Evolutionary conservation across 2,888 invertebrate species (phyloP), one percentile per base, ranked within the genome.

Genomic region (Lycophotia porphyrea): DNA sequence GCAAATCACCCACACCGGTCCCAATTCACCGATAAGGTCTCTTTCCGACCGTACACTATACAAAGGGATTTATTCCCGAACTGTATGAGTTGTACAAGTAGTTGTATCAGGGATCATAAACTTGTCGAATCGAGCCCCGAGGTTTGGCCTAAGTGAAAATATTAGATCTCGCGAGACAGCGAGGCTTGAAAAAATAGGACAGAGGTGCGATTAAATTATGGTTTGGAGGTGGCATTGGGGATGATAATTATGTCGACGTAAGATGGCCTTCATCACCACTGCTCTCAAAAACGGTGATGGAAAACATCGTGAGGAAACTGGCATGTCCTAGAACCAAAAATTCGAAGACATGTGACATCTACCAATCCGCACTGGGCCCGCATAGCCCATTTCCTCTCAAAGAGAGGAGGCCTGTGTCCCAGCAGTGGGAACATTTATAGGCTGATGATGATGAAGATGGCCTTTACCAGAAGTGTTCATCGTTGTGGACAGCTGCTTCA

Each of bases 71-170:
- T 86, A 84, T 82, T 71, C 65, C n/a, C 36, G 36, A 69, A 76
- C 65, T 74, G 47, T 75, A 80, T 71, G 60, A 73, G 75, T 77
- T 27, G 70, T 78, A 66, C 74, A 66, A 71, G 82, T 77, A 72
- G 80, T 88, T 89, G 88, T 89, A 90, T 89, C 87, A 83, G 76
- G 52, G 71, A 68, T 88, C 92, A 87, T 92, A 92, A 92, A 93
- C 76, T 90, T 89, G 88, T 86, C 82, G 81, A 86, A 88, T 83
- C 80, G 88, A 78, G 84, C 82, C 81, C 84, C 88, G 88, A 89
- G 91, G 89, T 90, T 90, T 85, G 86, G 87, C 84, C 86, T 88
- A 89, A 91, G 91, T 91, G 90, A 92, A 92, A 92, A 92, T 91
- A 92, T 90, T 88, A 88, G 87, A 87, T 88, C 90, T 89, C 90